Conservation (phyloP, 35 echinoderm and acorn worm genomes). For the Eucidaris tribuloides region DNA sequence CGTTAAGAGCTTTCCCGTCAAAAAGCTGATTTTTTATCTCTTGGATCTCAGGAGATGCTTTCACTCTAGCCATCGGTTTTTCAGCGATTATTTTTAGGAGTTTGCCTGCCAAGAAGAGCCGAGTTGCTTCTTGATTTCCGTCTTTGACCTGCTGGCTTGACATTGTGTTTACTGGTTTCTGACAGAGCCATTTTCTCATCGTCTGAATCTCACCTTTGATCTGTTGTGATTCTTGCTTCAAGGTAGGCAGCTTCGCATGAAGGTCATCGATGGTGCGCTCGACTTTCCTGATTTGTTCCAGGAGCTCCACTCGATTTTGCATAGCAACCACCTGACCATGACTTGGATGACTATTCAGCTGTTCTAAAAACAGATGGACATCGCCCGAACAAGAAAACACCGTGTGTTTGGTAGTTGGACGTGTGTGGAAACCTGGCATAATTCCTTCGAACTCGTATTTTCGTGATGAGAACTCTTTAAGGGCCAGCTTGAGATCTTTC, state of each 20-base stretch:
- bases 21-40: too few species aligned
- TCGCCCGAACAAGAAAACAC: not conserved
- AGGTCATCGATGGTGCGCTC: not conserved
- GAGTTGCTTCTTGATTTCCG: not conserved
- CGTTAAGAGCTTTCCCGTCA: not conserved
- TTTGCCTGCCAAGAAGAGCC: not conserved
- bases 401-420: too few species aligned
- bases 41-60: too few species aligned
- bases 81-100: not conserved
- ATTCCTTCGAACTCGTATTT: too few species aligned
- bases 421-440: too few species aligned
- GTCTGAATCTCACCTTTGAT: not conserved
- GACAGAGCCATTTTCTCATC: too few species aligned
- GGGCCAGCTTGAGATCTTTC: not conserved
- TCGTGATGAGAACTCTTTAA: too few species aligned
- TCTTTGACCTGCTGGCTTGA: not conserved
- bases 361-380: not conserved
- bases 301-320: not conserved
- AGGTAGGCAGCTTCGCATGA: not conserved
- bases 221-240: not conserved
- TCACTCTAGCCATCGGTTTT: too few species aligned
- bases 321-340: not conserved
- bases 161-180: not conserved
- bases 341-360: not conserved
- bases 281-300: not conserved